phyloP scores from a whole-genome alignment of 2,113 vertebrate species.

The Oceanodroma tethys region DNA sequence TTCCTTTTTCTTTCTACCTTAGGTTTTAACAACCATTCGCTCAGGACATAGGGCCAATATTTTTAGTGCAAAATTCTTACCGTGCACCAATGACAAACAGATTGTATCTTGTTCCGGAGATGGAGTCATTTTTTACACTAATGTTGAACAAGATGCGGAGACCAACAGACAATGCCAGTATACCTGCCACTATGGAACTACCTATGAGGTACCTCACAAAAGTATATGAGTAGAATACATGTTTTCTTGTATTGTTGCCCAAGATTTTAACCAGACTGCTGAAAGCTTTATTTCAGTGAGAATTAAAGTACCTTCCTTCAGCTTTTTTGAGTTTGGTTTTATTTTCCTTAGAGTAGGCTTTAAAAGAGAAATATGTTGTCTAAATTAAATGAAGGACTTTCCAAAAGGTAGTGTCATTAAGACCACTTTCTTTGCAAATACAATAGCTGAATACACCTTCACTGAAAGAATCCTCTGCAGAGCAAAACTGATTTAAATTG shows the following conservation, averaged over 20 bases:
- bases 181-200: conserved; percentile 97
- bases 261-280: background rate
- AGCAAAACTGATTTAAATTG: background rate
- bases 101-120: conserved; percentile 98
- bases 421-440: background rate
- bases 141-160: conserved; percentile 91
- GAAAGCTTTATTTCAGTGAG: background rate
- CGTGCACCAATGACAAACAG: conserved; percentile 93
- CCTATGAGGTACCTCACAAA: conserved; percentile 86
- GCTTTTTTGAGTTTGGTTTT: background rate
- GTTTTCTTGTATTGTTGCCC: background rate
- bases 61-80: conserved; percentile 98
- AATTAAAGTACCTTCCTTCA: background rate
- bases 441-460: background rate
- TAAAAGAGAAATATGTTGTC: background rate
- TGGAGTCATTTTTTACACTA: conserved; percentile 96
- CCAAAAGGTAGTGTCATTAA: background rate
- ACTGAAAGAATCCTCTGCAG: background rate
- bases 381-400: background rate
- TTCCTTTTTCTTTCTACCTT: background rate
- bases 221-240: rapidly evolving
- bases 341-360: background rate
- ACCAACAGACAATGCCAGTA: conserved; percentile 95
- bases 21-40: conserved; percentile 96
- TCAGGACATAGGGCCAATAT: conserved; percentile 98